phyloP scores from a whole-genome alignment of 2,113 vertebrate genomes.

The Labeo rohita region DNA sequence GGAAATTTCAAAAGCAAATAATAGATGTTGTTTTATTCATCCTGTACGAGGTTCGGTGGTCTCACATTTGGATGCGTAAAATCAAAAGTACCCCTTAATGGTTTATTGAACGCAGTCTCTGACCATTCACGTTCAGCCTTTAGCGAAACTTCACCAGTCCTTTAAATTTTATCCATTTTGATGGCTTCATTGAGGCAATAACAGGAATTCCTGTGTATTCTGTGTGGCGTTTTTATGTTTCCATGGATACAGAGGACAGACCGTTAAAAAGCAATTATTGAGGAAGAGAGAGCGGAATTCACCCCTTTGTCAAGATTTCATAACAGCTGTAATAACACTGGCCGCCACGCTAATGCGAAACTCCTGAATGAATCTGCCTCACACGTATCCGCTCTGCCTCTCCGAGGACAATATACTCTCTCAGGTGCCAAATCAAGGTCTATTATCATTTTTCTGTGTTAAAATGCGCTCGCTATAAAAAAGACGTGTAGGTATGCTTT shows the following conservation, averaged over 20 bases:
- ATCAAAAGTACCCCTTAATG: conserved; percentile 31
- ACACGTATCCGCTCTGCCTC: conserved; percentile 37
- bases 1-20: background rate
- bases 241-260: conserved; percentile 88
- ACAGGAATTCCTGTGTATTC: conserved; percentile 85
- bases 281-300: conserved; percentile 79
- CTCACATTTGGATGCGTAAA: conserved; percentile 7
- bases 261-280: conserved; percentile 86
- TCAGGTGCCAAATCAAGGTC: conserved; percentile 5
- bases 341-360: conserved; percentile 80
- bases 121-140: conserved; percentile 9
- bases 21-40: background rate
- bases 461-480: background rate
- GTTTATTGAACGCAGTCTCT: conserved; percentile 22
- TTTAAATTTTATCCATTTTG: conserved; percentile 56
- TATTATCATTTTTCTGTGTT: conserved; percentile 9
- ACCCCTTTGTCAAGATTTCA: conserved; percentile 85
- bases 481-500: background rate
- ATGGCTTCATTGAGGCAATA: conserved; percentile 70
- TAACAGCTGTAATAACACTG: conserved; percentile 89
- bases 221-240: conserved; percentile 80
- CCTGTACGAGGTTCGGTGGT: background rate
- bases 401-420: conserved; percentile 26
- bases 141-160: conserved; percentile 28
- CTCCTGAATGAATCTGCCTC: conserved; percentile 79